Evolutionary conservation across 2,113 vertebrate species (phyloP).

Genomic region (Hylia prasina): DNA sequence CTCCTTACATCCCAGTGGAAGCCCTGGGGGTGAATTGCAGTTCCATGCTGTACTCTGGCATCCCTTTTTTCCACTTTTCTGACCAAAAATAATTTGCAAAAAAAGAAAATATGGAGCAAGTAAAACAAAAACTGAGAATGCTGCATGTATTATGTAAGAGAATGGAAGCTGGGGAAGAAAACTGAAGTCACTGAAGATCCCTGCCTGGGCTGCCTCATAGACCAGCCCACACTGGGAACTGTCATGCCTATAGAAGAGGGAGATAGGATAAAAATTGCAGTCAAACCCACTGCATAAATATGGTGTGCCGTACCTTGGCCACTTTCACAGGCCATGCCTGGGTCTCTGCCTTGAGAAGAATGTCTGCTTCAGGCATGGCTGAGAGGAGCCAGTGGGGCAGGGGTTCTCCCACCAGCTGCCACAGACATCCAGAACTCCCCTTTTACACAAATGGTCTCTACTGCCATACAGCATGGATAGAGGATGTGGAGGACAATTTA

Average conservation of each 20-base stretch:
- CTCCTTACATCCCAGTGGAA: neutral
- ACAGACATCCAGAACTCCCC: neutral
- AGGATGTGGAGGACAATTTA: neutral
- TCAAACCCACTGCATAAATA: neutral
- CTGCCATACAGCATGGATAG: neutral
- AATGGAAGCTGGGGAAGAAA: neutral
- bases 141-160: neutral
- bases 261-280: neutral
- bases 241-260: neutral
- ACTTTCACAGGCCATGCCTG: neutral
- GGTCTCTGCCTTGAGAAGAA: neutral
- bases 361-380: rapidly evolving
- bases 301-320: neutral
- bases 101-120: neutral
- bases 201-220: neutral
- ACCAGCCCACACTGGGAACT: neutral
- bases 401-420: neutral
- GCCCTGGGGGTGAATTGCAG: neutral
- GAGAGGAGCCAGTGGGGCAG: neutral
- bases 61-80: neutral
- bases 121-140: neutral
- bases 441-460: neutral
- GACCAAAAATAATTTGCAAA: neutral
- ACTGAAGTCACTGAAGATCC: neutral
- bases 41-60: neutral